phyloP scores from a whole-genome alignment of 2,113 vertebrate genomes.

The Platycercus adscitus region DNA sequence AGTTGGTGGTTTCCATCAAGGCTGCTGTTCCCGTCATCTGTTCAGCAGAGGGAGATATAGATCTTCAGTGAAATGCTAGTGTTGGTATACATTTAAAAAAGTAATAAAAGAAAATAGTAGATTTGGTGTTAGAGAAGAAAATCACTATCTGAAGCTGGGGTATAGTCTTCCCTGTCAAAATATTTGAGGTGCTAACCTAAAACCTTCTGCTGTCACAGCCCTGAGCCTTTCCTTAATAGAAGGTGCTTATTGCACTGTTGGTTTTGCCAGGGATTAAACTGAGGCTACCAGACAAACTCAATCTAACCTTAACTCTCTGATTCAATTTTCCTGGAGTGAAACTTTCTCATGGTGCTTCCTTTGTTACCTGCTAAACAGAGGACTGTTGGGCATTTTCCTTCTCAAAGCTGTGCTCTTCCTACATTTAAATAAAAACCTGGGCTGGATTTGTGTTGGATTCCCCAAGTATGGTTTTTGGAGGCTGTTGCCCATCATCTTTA shows the following conservation, averaged over 20 bases:
- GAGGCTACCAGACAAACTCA: neutral
- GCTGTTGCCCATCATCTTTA: neutral
- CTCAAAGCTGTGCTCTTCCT: neutral
- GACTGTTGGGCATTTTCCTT: neutral
- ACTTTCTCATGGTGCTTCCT: neutral
- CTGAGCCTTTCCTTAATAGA: neutral
- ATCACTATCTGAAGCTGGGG: neutral
- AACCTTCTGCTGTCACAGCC: neutral
- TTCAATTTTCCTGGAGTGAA: neutral
- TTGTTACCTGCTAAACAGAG: neutral
- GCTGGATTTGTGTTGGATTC: neutral
- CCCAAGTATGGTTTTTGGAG: neutral
- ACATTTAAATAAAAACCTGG: neutral
- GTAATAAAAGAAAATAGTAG: neutral
- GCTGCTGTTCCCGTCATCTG: conserved; percentile 40
- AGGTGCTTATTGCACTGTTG: neutral
- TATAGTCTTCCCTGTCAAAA: neutral
- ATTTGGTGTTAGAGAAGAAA: neutral
- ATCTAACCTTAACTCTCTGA: neutral
- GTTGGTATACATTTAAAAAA: neutral
- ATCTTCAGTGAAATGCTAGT: conserved; percentile 43
- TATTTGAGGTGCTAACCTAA: neutral
- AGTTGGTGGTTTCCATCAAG: conserved; percentile 8
- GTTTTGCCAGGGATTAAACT: neutral
- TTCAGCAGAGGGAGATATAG: conserved; percentile 62